phyloP scores from a whole-genome alignment of 2,797 vertebrate genomes.

The Iguana delicatissima region DNA sequence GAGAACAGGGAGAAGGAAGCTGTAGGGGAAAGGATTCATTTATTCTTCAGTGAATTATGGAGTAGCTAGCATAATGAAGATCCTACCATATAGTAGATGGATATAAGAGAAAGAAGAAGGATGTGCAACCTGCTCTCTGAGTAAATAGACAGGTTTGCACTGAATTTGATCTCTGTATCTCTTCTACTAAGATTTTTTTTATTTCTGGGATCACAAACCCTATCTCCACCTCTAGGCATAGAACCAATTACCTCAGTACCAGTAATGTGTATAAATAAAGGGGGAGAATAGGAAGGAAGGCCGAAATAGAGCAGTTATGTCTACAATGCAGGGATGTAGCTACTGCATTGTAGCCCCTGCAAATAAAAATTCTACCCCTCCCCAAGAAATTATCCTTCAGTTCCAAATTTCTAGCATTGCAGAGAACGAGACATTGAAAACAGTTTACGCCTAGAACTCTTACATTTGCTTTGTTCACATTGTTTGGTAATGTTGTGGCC shows the following conservation, averaged over 20 bases:
- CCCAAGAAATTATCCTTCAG: no score
- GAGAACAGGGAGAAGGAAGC: background rate
- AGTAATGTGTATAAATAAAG: background rate
- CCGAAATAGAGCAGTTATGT: no score
- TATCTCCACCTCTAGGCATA: background rate
- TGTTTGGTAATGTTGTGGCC: no score
- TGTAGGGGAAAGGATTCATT: background rate
- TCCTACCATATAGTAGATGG: background rate
- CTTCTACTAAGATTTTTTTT: background rate
- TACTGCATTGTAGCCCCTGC: no score
- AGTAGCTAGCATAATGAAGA: background rate
- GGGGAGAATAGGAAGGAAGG: no score
- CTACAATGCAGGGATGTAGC: no score
- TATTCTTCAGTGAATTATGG: background rate
- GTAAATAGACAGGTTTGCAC: background rate
- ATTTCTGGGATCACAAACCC: background rate
- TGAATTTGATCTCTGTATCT: background rate
- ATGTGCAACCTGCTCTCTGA: no score
- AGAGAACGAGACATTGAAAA: no score
- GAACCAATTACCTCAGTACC: background rate
- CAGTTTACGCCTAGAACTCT: no score
- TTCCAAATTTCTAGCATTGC: no score
- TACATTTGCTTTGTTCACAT: no score
- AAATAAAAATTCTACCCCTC: no score
- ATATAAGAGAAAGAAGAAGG: background rate